phyloP scores from a whole-genome alignment of 2,797 vertebrate genomes.

The Diplodus sargus region DNA sequence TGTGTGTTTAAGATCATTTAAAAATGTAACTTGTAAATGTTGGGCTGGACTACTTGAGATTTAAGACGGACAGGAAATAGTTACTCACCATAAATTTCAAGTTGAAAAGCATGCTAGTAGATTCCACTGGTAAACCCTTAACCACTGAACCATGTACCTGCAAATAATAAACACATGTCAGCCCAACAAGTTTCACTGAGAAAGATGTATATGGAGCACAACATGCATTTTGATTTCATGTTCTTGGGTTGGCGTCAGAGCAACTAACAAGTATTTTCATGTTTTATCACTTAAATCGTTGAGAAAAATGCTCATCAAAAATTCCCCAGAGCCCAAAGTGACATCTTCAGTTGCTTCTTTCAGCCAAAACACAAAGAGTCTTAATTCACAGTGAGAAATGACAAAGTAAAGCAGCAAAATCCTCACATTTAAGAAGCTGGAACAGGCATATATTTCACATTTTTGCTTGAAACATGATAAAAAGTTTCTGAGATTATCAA shows the following conservation, averaged over 20 bases:
- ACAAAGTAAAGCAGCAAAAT: no score
- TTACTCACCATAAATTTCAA: constrained; percentile 83
- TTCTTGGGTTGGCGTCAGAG: background rate
- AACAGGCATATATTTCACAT: no score
- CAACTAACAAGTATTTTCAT: no score
- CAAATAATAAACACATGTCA: constrained; percentile 31
- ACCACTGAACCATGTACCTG: constrained; percentile 70
- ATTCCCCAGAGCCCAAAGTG: no score
- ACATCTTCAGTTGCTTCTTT: no score
- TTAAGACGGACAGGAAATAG: background rate
- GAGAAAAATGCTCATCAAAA: no score
- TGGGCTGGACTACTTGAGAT: background rate
- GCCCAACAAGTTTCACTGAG: background rate
- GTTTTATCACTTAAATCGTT: no score
- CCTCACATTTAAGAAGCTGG: no score
- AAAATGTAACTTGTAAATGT: background rate
- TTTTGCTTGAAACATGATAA: no score
- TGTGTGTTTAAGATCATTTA: background rate
- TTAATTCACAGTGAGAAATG: no score
- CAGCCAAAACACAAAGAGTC: no score
- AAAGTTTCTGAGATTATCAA: no score
- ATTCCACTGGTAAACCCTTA: constrained; percentile 56
- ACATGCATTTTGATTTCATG: background rate
- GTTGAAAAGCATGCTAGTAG: constrained; percentile 80
- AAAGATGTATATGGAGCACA: background rate